Evolutionary conservation across 2,113 vertebrate species (phyloP), one percentile per base, ranked within the genome.

Genomic region (Crotalus helleri): DNA sequence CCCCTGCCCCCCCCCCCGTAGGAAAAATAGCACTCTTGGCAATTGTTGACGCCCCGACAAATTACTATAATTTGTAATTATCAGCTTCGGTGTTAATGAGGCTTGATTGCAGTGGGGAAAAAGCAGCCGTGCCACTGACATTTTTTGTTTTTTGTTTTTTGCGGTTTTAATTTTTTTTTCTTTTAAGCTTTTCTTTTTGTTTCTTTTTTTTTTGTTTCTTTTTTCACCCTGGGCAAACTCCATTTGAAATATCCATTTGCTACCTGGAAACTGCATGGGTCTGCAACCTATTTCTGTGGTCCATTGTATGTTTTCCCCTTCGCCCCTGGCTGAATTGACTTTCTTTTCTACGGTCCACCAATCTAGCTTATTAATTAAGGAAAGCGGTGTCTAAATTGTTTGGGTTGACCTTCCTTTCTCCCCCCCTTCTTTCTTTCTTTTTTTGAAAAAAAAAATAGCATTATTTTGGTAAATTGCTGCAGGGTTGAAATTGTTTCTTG

Each of bases 41-140:
- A 93, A 95, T 91, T 29, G 91, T 95, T 49, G 9, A 96, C 93
- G 91, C 88, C 94, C 74, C 92, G 92, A 59, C 96, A 92, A 97
- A 97, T 97, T 93, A 97, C 96, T 92, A 93, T n/a, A 93, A 96
- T 74, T 96, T 92, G 94, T 95, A 97, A 97, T 97, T 97, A 97
- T 95, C 95, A 97, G 58, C 95, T 92, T 59, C 92, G 39, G 93
- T 57, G 96, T 96, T 97, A 97, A 97, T 96, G 96, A 97, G 94
- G 5, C 53, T 87, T 97, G 96, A 96, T 97, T 97, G 96, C 95
- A 93, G 81, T 81, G n/a, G 88, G 88, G 61, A 88, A 88, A 95
- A 95, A 92, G 93, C 49, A 93, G 95, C 69, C 94, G 92, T 12
- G 92, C 93, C 92, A 91, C 93, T 96, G 96, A 85, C 17, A 12